A percentile compares a stretch with the other conserved stretches of the same genome.
These are phyloP conservation scores for Grantiella picta DNA, from an alignment of 2,113 vertebrate genomes.

Conservation along the genomic window DNA sequence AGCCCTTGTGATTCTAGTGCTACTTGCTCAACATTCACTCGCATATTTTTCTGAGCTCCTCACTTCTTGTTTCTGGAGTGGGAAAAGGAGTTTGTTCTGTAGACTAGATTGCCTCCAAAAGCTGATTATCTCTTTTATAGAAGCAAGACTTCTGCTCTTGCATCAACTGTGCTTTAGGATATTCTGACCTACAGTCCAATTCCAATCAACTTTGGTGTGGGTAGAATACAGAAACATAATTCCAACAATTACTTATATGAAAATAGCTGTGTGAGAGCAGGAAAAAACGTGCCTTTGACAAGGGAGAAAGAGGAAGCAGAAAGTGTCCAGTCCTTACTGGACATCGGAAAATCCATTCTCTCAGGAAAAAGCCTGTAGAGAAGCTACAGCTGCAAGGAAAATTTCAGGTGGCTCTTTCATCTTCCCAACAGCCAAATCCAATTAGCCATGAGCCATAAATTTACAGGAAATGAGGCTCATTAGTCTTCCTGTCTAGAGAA, in stretches of 20 bases:
- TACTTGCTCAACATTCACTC: background rate
- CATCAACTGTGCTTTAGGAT: background rate
- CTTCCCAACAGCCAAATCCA: background rate
- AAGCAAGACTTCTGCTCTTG: background rate
- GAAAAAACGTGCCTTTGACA: background rate
- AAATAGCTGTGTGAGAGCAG: background rate
- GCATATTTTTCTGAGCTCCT: background rate
- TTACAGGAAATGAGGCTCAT: conserved; percentile 3
- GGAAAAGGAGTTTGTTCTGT: background rate
- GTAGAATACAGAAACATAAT: background rate
- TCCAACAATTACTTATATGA: background rate
- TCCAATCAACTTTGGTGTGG: background rate
- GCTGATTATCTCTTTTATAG: background rate
- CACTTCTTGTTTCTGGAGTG: background rate
- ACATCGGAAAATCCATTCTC: background rate
- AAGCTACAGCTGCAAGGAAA: background rate
- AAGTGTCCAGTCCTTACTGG: background rate
- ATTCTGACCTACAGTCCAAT: background rate
- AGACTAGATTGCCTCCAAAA: background rate
- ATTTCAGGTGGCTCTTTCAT: background rate
- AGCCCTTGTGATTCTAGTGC: background rate
- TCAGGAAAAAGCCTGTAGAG: background rate
- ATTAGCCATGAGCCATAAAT: conserved; percentile 22
- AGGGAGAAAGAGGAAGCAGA: background rate
- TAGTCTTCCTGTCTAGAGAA: background rate